A percentile compares a stretch with the other conserved stretches of the same genome.
Conservation (phyloP, 2,888 invertebrate genomes). For the Drosophila mayaguana region DNA sequence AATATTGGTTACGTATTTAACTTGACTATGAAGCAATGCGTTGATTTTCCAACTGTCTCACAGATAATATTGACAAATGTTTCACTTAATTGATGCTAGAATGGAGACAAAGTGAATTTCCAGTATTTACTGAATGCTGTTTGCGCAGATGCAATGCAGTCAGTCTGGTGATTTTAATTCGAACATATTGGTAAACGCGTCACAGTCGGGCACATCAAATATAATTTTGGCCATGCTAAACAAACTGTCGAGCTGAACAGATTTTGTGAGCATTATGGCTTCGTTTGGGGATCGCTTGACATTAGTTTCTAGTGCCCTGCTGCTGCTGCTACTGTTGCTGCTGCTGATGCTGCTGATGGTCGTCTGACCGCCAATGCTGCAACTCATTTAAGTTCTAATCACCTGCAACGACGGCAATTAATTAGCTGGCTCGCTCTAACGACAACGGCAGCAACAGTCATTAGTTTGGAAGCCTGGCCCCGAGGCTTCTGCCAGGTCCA, state of each 20-base stretch:
- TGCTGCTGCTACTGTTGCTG: conserved; percentile 14
- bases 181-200: conserved; percentile 36
- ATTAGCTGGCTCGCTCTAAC: conserved; percentile 64
- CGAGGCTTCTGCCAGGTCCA: conserved; percentile 20
- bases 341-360: conserved; percentile 9
- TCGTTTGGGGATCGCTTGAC: conserved; percentile 26
- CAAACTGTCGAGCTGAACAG: conserved; percentile 28
- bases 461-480: conserved; percentile 59
- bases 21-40: background rate
- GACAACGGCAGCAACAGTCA: conserved; percentile 69
- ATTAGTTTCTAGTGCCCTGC: conserved; percentile 15
- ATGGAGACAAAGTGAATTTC: background rate
- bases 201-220: conserved; percentile 11
- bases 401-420: conserved; percentile 78
- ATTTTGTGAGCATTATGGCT: conserved; percentile 50
- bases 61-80: conserved; percentile 2
- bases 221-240: conserved; percentile 13
- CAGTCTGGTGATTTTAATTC: conserved; percentile 12
- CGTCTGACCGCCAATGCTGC: conserved; percentile 46
- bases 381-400: conserved; percentile 79
- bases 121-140: conserved; percentile 8
- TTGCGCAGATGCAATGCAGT: conserved; percentile 15
- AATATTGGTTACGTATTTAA: background rate
- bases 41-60: background rate
- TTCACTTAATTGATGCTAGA: background rate